These are phyloP conservation scores for Vireo griseus DNA, from an alignment of 2,797 vertebrate species.

Conservation along the genomic window DNA sequence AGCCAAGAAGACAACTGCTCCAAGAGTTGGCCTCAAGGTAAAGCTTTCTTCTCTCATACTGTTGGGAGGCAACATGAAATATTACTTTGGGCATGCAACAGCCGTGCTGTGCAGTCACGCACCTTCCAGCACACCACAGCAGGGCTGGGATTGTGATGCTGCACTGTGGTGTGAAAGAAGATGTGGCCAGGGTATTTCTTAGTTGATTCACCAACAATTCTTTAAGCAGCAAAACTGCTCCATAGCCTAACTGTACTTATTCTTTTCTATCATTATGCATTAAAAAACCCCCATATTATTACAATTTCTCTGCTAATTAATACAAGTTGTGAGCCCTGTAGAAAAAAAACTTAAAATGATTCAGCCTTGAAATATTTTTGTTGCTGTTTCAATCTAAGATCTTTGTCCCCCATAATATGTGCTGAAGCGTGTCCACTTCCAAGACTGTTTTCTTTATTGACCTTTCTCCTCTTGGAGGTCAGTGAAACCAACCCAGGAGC, in stretches of 20 bases:
- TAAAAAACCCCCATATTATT: accelerated
- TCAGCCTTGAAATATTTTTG: neutral
- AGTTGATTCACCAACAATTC: neutral
- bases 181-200: neutral
- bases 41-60: neutral
- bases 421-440: neutral
- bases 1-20: neutral
- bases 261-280: neutral
- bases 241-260: neutral
- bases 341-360: neutral
- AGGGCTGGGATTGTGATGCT: neutral
- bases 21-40: neutral
- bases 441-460: conserved; percentile 2
- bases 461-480: neutral
- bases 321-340: neutral
- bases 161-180: neutral
- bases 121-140: neutral
- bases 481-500: neutral
- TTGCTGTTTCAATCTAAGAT: neutral
- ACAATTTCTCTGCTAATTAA: neutral
- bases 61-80: neutral
- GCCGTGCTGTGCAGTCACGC: neutral
- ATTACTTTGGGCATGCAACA: neutral
- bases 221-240: neutral
- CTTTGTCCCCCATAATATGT: neutral